Evolutionary conservation across 2,113 vertebrate genomes (phyloP).

Genomic region (Cyanoliseus patagonus): DNA sequence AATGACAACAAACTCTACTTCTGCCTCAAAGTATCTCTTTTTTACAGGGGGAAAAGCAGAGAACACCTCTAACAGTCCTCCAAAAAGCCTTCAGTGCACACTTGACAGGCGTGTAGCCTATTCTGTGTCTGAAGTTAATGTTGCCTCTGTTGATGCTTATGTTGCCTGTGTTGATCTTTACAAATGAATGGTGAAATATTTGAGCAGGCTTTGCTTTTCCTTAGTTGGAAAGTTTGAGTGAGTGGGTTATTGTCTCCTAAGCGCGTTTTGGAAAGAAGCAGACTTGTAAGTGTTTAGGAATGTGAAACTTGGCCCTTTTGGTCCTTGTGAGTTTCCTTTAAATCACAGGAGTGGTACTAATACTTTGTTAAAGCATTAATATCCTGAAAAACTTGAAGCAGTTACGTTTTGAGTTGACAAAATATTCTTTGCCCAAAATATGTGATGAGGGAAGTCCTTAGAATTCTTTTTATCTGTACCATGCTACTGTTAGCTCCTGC

Average conservation of each 20-base stretch:
- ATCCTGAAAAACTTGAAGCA: background rate
- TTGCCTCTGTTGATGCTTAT: background rate
- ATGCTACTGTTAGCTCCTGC: background rate
- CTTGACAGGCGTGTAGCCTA: fast-evolving
- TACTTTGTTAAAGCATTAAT: background rate
- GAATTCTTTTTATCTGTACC: background rate
- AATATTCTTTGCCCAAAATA: background rate
- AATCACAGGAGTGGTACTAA: background rate
- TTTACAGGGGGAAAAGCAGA: background rate
- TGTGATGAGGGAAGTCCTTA: background rate
- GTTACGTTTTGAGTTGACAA: background rate
- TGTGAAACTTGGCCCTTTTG: background rate
- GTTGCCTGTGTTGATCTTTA: background rate
- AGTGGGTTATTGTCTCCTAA: background rate
- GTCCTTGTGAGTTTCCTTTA: background rate
- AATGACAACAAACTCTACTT: background rate
- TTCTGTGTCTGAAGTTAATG: background rate
- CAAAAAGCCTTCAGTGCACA: background rate
- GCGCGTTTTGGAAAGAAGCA: background rate
- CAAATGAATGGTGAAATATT: background rate
- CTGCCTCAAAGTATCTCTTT: background rate
- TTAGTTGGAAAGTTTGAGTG: background rate
- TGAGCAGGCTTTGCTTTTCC: background rate
- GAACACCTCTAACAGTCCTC: background rate
- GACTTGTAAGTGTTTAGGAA: background rate